A percentile compares a stretch with the other conserved stretches of the same genome.
These are phyloP conservation scores for Vireo altiloquus DNA, from an alignment of 2,113 vertebrate genomes.

Conservation along the genomic window DNA sequence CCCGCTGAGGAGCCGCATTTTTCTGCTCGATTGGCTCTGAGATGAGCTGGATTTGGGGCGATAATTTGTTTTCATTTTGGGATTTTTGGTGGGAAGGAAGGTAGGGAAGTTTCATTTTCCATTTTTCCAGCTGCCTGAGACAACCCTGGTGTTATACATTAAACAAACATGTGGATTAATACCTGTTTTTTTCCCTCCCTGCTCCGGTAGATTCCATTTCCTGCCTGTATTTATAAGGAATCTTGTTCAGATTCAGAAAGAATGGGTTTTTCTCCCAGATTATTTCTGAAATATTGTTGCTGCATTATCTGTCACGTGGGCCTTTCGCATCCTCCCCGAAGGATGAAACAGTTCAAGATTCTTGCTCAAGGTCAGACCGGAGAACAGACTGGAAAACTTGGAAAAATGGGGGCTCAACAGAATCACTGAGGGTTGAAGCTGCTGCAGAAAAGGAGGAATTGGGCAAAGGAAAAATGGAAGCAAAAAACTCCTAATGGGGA, in stretches of 20 bases:
- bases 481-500: fast-evolving
- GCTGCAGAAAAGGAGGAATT: neutral
- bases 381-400: neutral
- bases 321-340: neutral
- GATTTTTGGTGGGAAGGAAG: neutral
- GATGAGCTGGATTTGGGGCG: neutral
- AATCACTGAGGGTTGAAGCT: neutral
- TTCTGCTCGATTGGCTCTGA: neutral
- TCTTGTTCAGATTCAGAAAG: neutral
- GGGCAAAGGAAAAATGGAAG: neutral
- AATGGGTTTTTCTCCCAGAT: neutral
- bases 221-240: neutral
- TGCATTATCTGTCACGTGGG: neutral
- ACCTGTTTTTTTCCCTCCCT: neutral
- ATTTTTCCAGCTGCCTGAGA: neutral
- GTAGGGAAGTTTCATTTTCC: neutral
- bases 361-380: neutral
- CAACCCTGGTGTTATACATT: neutral
- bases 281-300: neutral
- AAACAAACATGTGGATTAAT: neutral
- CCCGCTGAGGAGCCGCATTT: neutral
- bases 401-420: neutral
- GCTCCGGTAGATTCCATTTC: neutral
- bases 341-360: neutral
- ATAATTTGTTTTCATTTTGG: neutral